Base-by-base conservation (phyloP, 2,113 vertebrate species). In the Xenopus borealis region DNA sequence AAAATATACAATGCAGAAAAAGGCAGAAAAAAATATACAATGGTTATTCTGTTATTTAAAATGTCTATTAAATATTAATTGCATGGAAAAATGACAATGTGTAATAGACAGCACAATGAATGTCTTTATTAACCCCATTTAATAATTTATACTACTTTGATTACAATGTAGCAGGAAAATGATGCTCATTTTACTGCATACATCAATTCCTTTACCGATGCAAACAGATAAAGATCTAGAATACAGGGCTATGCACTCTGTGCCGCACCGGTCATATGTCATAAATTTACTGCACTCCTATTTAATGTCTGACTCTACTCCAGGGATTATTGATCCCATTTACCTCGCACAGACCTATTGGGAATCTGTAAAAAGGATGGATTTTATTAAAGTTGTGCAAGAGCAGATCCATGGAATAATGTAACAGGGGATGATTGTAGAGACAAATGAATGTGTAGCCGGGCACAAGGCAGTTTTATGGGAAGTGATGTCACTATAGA, bases 21-120 rank as follows among this genome's bases (percentile, higher is more conserved):
- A n/a, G n/a, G n/a, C n/a, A n/a, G n/a, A n/a, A n/a, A n/a, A n/a
- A n/a, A n/a, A n/a, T n/a, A n/a, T n/a, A n/a, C n/a, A n/a, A n/a
- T n/a, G n/a, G n/a, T n/a, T n/a, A n/a, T 66, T 45, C 65, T 67
- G 65, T 47, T 67, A 67, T 67, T 67, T 67, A 67, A 67, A 67
- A 67, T 67, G 18, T 67, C 19, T 67, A 67, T 67, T 47, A 67
- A 67, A 67, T 50, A 67, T 67, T 67, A 47, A 67, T 18, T 18
- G 6, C 18, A 47, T 19, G 18, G 64, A 67, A 66, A 61, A 67
- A 50, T 67, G 46, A 67, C 65, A 50, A 23, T 50, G 65, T 23
- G 18, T 67, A 52, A 67, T 45, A 67, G 65, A 65, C 65, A 67
- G 46, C 18, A 67, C 13, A 67, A 67, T 50, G n/a, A 67, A 67